phyloP scores from a whole-genome alignment of 92 coral and sea anemone species.

The Bergia puertoricense region DNA sequence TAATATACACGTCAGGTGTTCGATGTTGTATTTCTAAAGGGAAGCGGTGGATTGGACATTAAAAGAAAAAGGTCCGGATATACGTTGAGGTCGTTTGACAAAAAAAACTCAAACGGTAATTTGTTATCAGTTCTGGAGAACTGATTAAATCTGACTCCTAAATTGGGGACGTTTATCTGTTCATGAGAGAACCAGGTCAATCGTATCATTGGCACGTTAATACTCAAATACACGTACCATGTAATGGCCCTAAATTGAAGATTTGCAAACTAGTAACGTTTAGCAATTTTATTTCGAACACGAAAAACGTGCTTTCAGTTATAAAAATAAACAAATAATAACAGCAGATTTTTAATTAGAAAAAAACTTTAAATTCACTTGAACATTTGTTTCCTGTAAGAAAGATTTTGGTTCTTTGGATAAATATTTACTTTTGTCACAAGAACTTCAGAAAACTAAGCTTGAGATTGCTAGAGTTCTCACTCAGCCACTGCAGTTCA shows the following conservation, averaged over 20 bases:
- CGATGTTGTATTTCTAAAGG: neutral
- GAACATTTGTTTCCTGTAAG: neutral
- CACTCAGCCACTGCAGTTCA: no score
- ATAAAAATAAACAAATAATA: neutral
- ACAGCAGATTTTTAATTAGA: neutral
- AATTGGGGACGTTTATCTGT: neutral
- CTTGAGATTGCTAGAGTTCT: no score
- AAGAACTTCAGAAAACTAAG: neutral
- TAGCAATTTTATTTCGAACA: no score
- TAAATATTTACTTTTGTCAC: neutral
- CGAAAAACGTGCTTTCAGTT: neutral
- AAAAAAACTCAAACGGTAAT: neutral
- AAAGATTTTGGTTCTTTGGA: neutral
- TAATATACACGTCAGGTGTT: neutral
- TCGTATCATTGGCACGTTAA: neutral
- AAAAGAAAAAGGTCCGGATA: neutral
- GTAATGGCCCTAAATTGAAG: no score
- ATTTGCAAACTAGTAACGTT: neutral
- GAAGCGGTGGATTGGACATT: neutral
- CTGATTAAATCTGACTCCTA: neutral
- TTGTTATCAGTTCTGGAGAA: neutral
- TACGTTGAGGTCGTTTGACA: neutral
- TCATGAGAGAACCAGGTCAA: neutral
- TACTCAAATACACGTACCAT: no score
- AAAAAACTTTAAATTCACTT: neutral